phyloP scores from a whole-genome alignment of 2,797 vertebrate genomes.

The Takifugu ocellatus region DNA sequence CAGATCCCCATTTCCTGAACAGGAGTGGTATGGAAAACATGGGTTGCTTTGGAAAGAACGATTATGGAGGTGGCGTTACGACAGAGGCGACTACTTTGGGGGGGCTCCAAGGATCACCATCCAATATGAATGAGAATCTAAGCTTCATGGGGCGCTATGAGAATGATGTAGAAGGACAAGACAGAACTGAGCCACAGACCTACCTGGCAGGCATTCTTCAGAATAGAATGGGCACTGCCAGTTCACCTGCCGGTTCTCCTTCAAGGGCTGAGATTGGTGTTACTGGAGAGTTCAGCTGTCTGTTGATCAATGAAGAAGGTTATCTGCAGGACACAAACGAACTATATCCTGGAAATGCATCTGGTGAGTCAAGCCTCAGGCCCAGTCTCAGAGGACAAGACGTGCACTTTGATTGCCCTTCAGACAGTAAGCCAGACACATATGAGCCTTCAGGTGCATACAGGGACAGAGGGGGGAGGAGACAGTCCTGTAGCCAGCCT shows the following conservation, averaged over 20 bases:
- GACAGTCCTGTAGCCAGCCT: constrained; percentile 62
- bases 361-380: constrained; percentile 38
- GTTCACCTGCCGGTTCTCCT: constrained; percentile 39
- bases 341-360: constrained; percentile 50
- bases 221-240: constrained; percentile 29
- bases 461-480: constrained; percentile 57
- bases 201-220: constrained; percentile 39
- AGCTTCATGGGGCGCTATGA: constrained; percentile 61
- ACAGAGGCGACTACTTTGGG: constrained; percentile 65
- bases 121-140: constrained; percentile 52
- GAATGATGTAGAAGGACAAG: constrained; percentile 44
- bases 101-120: constrained; percentile 57
- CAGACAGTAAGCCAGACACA: constrained; percentile 38
- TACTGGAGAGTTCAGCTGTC: constrained; percentile 66
- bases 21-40: constrained; percentile 68
- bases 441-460: constrained; percentile 66
- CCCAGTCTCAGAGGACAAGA: constrained; percentile 49
- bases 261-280: constrained; percentile 48
- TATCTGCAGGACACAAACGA: constrained; percentile 70
- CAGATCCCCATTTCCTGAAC: constrained; percentile 62
- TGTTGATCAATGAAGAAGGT: constrained; percentile 79
- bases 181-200: constrained; percentile 48
- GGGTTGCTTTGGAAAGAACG: constrained; percentile 56
- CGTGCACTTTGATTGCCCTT: constrained; percentile 35
- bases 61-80: constrained; percentile 55